Conservation (phyloP, 37 sponge, comb jelly and placozoan genomes). For the Dysidea cf. avara region DNA sequence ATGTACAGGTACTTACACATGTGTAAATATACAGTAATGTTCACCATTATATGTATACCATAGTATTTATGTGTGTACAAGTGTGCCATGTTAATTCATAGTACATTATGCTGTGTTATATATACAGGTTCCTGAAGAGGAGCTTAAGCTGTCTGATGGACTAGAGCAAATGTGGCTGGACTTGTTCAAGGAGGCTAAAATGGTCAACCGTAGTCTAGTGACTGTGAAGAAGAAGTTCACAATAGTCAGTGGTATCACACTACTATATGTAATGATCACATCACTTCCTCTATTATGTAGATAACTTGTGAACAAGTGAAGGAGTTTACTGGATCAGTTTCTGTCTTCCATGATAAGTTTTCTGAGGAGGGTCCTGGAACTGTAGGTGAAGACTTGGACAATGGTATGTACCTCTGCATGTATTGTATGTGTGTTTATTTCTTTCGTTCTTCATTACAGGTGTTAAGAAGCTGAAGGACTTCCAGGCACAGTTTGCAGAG, state of each 20-base stretch:
- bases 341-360: slow-evolving; percentile 75
- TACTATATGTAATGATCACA: not conserved
- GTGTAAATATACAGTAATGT: too few relatives aligned
- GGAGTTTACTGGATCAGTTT: slow-evolving; percentile 62
- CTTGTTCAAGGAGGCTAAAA: slow-evolving; percentile 64
- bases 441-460: slow-evolving; percentile 36
- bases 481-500: slow-evolving; percentile 59
- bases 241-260: slow-evolving; percentile 30
- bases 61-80: too few relatives aligned
- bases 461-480: slow-evolving; percentile 71
- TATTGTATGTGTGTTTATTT: not conserved
- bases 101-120: too few relatives aligned
- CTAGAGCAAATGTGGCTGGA: slow-evolving; percentile 74
- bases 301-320: slow-evolving; percentile 89
- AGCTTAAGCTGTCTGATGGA: slow-evolving; percentile 22
- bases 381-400: slow-evolving; percentile 92
- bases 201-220: slow-evolving; percentile 81
- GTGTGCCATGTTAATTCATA: too few relatives aligned
- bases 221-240: slow-evolving; percentile 97
- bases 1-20: too few relatives aligned
- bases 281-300: slow-evolving; percentile 15
- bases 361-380: slow-evolving; percentile 83
- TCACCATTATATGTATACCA: too few relatives aligned
- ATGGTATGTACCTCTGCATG: slow-evolving; percentile 48
- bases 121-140: slow-evolving; percentile 71